These are phyloP conservation scores for Solea solea DNA, from an alignment of 2,113 vertebrate species.

Conservation along the genomic window DNA sequence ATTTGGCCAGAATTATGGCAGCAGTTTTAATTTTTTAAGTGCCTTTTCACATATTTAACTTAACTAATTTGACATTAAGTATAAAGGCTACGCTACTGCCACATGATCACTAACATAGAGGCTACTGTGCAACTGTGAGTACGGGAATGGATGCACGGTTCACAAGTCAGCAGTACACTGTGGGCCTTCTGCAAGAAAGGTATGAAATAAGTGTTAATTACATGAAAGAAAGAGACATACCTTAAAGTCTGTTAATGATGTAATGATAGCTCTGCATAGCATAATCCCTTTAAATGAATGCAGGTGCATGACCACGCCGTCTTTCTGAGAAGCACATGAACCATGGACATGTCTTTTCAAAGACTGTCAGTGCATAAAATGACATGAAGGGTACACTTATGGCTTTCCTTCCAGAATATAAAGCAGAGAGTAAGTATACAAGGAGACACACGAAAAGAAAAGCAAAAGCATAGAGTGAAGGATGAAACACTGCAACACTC, in stretches of 20 bases:
- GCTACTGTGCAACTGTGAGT: slow-evolving; percentile 33
- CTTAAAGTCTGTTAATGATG: slow-evolving; percentile 29
- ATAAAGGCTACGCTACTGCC: not conserved
- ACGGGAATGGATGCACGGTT: slow-evolving; percentile 31
- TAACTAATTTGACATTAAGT: not conserved
- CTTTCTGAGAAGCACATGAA: slow-evolving; percentile 22
- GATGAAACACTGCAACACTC: slow-evolving; percentile 27
- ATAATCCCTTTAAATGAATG: slow-evolving; percentile 31
- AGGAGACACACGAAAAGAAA: slow-evolving; percentile 14
- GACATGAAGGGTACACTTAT: slow-evolving; percentile 25
- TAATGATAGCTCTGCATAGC: slow-evolving; percentile 66
- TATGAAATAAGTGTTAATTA: slow-evolving; percentile 11
- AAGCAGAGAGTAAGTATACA: slow-evolving; percentile 26
- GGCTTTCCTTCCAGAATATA: slow-evolving; percentile 43
- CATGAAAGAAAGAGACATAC: not conserved
- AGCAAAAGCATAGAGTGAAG: slow-evolving; percentile 31
- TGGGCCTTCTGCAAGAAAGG: not conserved
- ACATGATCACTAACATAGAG: not conserved
- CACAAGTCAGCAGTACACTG: slow-evolving; percentile 7
- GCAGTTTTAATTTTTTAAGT: not conserved
- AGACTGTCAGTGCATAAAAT: slow-evolving; percentile 40
- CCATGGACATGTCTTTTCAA: slow-evolving; percentile 13
- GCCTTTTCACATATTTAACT: not conserved
- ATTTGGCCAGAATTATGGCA: slow-evolving; percentile 20
- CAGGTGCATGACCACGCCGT: not conserved